These are phyloP conservation scores for Eulemur rubriventer DNA, from an alignment of 2,797 vertebrate genomes.

Conservation along the genomic window DNA sequence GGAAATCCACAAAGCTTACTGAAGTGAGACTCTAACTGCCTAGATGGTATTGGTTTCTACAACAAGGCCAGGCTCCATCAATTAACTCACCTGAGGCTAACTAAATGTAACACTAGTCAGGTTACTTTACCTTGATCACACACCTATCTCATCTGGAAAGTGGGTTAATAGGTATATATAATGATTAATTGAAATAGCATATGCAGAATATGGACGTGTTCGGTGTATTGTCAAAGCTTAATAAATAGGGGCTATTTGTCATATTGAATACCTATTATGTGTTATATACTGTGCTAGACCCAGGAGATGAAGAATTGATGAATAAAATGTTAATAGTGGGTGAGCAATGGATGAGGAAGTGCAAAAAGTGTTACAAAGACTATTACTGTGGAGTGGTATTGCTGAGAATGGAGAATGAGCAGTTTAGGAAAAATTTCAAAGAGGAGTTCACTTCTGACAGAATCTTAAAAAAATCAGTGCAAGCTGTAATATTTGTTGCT, in stretches of 20 bases:
- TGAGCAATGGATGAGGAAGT: not conserved
- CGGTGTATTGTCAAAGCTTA: not conserved
- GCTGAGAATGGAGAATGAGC: not conserved
- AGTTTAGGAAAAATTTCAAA: not conserved
- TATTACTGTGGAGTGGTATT: not conserved
- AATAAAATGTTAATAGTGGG: not conserved
- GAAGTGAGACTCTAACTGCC: not conserved
- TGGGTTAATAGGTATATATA: conserved; percentile 15
- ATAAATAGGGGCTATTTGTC: not conserved
- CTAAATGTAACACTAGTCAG: not conserved
- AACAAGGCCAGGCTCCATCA: not conserved
- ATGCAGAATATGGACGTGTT: not conserved
- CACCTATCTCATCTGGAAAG: conserved; percentile 1
- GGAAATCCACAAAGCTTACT: not conserved
- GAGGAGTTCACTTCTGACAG: not conserved
- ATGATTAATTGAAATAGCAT: conserved; percentile 15
- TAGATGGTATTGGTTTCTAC: not conserved
- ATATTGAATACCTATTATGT: not conserved
- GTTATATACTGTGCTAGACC: not conserved
- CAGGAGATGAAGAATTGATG: not conserved
- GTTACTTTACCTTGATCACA: not conserved
- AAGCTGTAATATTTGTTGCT: not conserved
- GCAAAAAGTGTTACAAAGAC: not conserved
- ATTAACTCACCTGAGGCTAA: conserved; percentile 7
- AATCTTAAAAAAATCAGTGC: not conserved